phyloP scores from a whole-genome alignment of 2,888 invertebrate species.

The Pimpla rufipes region DNA sequence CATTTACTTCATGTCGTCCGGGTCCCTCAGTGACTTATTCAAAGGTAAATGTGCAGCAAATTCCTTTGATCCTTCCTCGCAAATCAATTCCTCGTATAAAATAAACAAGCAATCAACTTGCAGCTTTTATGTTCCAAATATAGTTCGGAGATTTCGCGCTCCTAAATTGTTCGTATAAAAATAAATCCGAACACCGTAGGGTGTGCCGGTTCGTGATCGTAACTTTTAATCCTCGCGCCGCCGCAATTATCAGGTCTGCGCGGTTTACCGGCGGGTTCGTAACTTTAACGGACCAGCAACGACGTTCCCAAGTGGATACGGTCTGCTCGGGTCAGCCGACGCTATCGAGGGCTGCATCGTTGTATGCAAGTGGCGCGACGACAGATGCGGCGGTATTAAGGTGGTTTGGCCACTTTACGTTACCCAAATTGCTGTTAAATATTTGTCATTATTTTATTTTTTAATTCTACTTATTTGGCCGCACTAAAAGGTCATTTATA shows the following conservation, averaged over 20 bases:
- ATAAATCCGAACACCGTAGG: not conserved
- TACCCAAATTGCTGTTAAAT: too few relatives aligned
- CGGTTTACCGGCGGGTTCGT: conserved; percentile 30
- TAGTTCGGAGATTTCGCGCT: too few relatives aligned
- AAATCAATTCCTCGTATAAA: too few relatives aligned
- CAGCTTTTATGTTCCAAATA: not conserved
- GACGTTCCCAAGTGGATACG: conserved; percentile 42
- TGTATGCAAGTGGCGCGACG: conserved; percentile 43
- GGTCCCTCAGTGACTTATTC: conserved; percentile 75
- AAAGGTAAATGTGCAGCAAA: conserved; percentile 68
- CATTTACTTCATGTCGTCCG: conserved; percentile 75
- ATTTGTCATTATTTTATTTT: too few relatives aligned
- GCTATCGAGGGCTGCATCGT: conserved; percentile 21
- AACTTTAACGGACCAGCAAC: conserved; percentile 37
- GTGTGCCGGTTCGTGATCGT: not conserved
- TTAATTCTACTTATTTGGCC: too few relatives aligned
- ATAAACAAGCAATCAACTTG: too few relatives aligned
- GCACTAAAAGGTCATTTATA: too few relatives aligned
- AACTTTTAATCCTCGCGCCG: conserved; percentile 21
- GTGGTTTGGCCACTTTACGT: too few relatives aligned
- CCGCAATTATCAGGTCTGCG: conserved; percentile 30
- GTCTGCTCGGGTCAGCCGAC: conserved; percentile 44
- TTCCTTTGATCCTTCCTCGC: not conserved
- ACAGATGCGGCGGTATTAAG: conserved; percentile 32
- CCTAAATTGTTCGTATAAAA: not conserved